Evolutionary conservation across 2,888 invertebrate genomes (phyloP).

Genomic region (Noctuana brunneofusca): DNA sequence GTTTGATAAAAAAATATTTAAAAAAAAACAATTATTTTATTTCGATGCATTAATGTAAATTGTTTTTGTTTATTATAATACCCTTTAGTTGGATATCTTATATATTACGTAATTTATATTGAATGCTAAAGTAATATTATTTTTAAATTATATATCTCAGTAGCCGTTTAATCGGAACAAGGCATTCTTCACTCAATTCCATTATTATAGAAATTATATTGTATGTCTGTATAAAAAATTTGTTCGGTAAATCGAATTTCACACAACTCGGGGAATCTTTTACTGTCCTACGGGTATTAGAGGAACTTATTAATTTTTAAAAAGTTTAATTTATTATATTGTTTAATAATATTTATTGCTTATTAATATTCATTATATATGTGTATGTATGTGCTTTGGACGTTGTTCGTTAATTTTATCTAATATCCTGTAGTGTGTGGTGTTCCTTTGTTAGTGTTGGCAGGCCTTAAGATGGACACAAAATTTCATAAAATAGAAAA

Average conservation of each 20-base stretch:
- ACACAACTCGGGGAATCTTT: no score
- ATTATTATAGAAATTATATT: no score
- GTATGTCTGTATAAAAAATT: no score
- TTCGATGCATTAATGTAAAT: background rate
- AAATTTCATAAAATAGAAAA: background rate
- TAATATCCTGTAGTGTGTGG: slow-evolving; percentile 6
- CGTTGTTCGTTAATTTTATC: slow-evolving; percentile 11
- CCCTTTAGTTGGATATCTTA: background rate
- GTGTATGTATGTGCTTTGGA: slow-evolving; percentile 9
- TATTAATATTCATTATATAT: no score
- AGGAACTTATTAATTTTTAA: no score
- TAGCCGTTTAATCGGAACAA: no score
- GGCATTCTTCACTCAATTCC: no score
- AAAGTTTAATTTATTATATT: no score
- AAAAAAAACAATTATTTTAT: background rate
- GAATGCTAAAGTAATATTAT: background rate
- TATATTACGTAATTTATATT: background rate
- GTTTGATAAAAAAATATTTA: no score
- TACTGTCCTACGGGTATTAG: no score
- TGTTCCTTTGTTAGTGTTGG: background rate
- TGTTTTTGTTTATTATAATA: background rate
- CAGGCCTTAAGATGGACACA: background rate
- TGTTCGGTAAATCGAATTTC: no score
- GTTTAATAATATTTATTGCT: no score
- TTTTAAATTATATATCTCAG: background rate